phyloP scores from a whole-genome alignment of 2,888 invertebrate genomes.

The Drosophila yooni region DNA sequence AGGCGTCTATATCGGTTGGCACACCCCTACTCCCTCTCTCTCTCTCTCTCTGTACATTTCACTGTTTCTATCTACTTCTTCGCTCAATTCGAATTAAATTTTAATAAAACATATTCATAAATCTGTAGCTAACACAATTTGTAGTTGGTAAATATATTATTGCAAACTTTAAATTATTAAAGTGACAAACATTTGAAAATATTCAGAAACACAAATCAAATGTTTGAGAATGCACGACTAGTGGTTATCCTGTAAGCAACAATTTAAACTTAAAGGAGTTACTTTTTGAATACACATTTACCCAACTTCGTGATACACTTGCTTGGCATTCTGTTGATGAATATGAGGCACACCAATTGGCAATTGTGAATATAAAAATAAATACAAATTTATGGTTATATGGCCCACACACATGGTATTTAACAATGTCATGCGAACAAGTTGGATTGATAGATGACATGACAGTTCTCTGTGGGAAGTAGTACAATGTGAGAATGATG shows the following conservation, averaged over 20 bases:
- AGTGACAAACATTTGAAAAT: neutral
- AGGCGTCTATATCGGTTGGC: neutral
- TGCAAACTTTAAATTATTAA: neutral
- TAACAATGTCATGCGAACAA: conserved; percentile 28
- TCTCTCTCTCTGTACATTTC: neutral
- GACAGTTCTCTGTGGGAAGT: neutral
- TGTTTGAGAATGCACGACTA: neutral
- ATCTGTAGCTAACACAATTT: conserved; percentile 19
- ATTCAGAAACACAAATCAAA: neutral
- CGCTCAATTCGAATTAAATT: conserved; percentile 24
- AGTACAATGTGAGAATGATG: conserved; percentile 13
- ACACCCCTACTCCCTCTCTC: neutral
- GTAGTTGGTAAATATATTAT: conserved; percentile 8
- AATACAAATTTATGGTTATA: conserved; percentile 64
- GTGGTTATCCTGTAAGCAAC: neutral
- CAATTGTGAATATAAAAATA: conserved; percentile 15
- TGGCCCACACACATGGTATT: conserved; percentile 42
- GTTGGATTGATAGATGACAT: conserved; percentile 22
- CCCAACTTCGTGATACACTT: neutral
- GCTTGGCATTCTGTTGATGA: conserved; percentile 4
- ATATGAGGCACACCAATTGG: conserved; percentile 9
- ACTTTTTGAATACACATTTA: neutral
- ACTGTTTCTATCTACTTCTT: neutral
- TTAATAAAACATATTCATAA: conserved; percentile 49
- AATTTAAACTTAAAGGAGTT: neutral